Evolutionary conservation across 1,140 invertebrate genomes (phyloP).

Genomic region (Venustaconcha ellipsiformis): DNA sequence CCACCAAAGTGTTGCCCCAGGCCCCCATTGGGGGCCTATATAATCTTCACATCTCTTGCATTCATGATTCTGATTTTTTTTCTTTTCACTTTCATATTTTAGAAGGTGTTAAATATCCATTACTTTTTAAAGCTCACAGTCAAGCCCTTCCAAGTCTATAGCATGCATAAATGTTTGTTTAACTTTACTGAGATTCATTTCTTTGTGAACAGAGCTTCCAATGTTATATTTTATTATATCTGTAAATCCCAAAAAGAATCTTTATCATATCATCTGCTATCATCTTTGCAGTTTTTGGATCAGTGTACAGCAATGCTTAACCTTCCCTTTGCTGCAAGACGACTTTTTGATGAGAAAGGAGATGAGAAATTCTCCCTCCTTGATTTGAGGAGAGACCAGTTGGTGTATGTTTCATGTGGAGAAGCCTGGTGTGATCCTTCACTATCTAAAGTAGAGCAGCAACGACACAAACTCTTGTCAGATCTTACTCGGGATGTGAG

Average conservation of each 20-base stretch:
- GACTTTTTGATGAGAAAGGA: constrained; percentile 66
- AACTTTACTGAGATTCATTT: too few species aligned
- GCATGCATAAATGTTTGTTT: too few species aligned
- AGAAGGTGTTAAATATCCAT: too few species aligned
- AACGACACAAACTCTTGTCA: constrained; percentile 58
- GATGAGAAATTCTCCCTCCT: constrained; percentile 64
- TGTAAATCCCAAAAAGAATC: neutral
- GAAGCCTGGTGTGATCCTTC: constrained; percentile 66
- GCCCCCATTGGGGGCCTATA: too few species aligned
- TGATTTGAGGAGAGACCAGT: constrained; percentile 57
- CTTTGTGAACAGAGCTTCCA: neutral
- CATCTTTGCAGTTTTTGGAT: constrained; percentile 63
- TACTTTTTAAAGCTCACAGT: too few species aligned
- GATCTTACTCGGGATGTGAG: constrained; percentile 64
- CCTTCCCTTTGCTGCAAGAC: constrained; percentile 66
- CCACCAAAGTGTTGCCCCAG: too few species aligned
- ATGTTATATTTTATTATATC: neutral
- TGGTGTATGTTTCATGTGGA: constrained; percentile 67
- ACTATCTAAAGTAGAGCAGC: constrained; percentile 61
- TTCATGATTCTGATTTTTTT: too few species aligned
- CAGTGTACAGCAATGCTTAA: constrained; percentile 61
- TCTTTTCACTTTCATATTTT: too few species aligned
- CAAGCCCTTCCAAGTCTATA: too few species aligned
- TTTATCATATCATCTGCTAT: neutral
- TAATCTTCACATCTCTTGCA: too few species aligned